Evolutionary conservation across 2,113 vertebrate species (phyloP).

Genomic region (Megaptera novaeangliae): DNA sequence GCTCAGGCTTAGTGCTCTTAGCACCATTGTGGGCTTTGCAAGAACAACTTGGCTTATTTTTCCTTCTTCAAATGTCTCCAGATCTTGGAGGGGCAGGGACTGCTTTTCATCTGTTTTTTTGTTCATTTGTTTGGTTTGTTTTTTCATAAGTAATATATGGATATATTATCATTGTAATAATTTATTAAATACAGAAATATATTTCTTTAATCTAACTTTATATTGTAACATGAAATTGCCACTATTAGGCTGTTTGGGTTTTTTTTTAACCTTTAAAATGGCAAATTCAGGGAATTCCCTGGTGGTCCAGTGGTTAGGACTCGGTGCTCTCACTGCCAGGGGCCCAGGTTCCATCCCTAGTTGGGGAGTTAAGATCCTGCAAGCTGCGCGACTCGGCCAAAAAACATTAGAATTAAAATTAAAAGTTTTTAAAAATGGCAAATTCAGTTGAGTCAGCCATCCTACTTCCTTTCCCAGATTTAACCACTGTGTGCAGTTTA

Average conservation of each 20-base stretch:
- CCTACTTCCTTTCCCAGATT: background rate
- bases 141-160: background rate
- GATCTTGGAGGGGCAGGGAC: background rate
- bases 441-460: background rate
- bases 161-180: background rate
- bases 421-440: background rate
- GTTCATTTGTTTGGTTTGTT: background rate
- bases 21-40: background rate
- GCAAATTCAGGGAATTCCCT: background rate
- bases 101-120: background rate
- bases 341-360: background rate
- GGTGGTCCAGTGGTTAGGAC: background rate
- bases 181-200: background rate
- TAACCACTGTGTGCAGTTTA: background rate
- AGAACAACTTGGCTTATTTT: background rate
- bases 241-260: background rate
- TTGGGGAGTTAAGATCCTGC: background rate
- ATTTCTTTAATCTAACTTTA: background rate
- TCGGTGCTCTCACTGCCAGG: background rate
- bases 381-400: background rate
- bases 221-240: background rate
- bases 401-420: no score
- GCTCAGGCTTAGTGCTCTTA: background rate
- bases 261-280: background rate
- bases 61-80: background rate